A percentile compares a stretch with the other conserved stretches of the same genome.
These are phyloP conservation scores for Allophyes oxyacanthae DNA, from an alignment of 2,888 invertebrate genomes.

Conservation along the genomic window DNA sequence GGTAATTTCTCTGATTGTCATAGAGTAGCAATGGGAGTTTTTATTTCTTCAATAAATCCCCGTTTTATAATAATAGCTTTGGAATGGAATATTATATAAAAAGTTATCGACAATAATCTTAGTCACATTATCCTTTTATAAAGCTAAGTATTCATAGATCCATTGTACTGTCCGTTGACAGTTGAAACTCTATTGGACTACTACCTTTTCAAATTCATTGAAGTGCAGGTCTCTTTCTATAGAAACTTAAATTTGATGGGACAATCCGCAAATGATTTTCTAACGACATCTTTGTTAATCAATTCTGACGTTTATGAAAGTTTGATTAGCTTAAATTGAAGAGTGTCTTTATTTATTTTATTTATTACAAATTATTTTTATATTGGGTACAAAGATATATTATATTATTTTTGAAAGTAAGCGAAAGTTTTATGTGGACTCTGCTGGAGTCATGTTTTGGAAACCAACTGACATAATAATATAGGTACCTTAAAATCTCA, in stretches of 20 bases:
- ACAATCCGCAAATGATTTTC: constrained; percentile 28
- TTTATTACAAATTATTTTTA: no score
- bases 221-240: constrained; percentile 26
- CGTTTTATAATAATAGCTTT: no score
- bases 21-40: no score
- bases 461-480: no score
- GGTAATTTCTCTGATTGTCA: no score
- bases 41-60: no score
- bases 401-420: no score
- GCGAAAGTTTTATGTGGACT: no score
- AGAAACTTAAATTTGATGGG: constrained; percentile 26
- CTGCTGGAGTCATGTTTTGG: no score
- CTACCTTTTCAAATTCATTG: constrained; percentile 42
- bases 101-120: constrained; percentile 13
- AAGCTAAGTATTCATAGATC: constrained; percentile 13
- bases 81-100: constrained; percentile 2
- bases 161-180: constrained; percentile 36
- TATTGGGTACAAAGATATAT: no score
- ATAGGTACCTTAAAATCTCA: no score
- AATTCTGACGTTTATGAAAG: constrained; percentile 33
- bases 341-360: no score
- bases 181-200: constrained; percentile 22
- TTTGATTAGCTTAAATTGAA: constrained; percentile 9
- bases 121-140: constrained; percentile 24
- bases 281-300: constrained; percentile 27